These are phyloP conservation scores for Ophion costatus DNA, from an alignment of 2,888 invertebrate species.

Conservation along the genomic window DNA sequence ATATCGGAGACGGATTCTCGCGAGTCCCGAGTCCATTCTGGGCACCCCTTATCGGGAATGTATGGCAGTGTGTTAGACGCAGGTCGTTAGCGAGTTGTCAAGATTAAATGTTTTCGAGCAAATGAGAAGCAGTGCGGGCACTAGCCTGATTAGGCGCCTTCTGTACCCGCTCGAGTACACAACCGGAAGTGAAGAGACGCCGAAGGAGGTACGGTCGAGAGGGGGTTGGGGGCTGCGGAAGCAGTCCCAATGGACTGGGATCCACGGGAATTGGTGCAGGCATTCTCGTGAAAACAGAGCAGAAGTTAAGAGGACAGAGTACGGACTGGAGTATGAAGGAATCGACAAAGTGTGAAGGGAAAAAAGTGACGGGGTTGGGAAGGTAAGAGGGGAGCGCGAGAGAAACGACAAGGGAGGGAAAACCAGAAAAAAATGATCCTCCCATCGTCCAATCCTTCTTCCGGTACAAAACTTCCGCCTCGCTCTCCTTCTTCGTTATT, in stretches of 20 bases:
- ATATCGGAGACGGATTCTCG: conserved; percentile 81
- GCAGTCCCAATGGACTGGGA: conserved; percentile 39
- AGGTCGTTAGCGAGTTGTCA: conserved; percentile 83
- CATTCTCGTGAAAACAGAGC: conserved; percentile 59
- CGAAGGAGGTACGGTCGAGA: neutral
- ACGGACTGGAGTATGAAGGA: neutral
- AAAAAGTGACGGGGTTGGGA: neutral
- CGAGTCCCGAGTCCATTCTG: conserved; percentile 52
- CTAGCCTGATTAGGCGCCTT: conserved; percentile 79
- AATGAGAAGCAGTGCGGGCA: conserved; percentile 79
- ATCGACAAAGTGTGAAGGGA: no score
- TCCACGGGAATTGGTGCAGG: conserved; percentile 64
- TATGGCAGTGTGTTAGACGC: conserved; percentile 81
- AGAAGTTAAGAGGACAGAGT: conserved; percentile 47
- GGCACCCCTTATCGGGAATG: conserved; percentile 80
- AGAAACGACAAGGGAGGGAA: no score
- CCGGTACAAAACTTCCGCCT: neutral
- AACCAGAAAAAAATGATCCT: conserved; percentile 1
- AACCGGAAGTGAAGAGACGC: conserved; percentile 1
- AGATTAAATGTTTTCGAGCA: conserved; percentile 82
- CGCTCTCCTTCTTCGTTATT: conserved; percentile 15
- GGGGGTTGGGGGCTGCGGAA: conserved; percentile 30
- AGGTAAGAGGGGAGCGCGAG: neutral
- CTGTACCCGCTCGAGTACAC: conserved; percentile 40
- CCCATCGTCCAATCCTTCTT: conserved; percentile 5